Base-by-base conservation (phyloP, 2,888 invertebrate genomes). In the Dasysyrphus tricinctus region DNA sequence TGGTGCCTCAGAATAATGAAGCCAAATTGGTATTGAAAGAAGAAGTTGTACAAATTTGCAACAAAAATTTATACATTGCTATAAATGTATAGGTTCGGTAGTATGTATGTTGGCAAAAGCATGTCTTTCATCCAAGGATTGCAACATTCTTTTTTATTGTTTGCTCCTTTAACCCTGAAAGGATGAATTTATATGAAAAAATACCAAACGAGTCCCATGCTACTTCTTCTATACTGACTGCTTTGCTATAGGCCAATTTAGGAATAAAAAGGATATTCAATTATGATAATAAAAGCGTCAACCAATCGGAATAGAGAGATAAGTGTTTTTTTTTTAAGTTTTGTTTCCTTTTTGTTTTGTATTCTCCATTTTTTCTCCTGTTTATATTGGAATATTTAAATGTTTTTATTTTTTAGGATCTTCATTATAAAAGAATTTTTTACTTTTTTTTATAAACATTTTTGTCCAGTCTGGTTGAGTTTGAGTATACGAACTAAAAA, bases 231-330 rank as follows among this genome's bases (percentile, higher is more conserved):
- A 37, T 37, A 39, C 11, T 39, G 3, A n/a, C n/a, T 24, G 24
- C 24, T 12, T 29, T 12, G 11, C 24, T 29, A 11, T n/a, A 32
- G 54, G 39, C 51, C 65, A 69, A 73, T 80, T 80, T 44, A 61
- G 72, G 44, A 59, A 73, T 69, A 59, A 73, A 80, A 74, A 49
- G 76, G 76, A 80, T 77, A 61, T 76, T 75, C 70, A 69, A 79
- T 47, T 79, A 67, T 63, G 57, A 80, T 75, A 75, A 80, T 80
- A 84, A 80, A 77, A 80, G 76, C 77, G 12, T 49, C 76, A 76
- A 56, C 84, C 75, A 84, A 72, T 80, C 76, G 80, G 80, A 84
- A 80, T 80, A 51, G 72, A 84, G 79, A 80, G 84, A 84, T 70
- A 70, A 75, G 54, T 69, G 37, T 37, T 29, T 54, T 44, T 63